phyloP scores from a whole-genome alignment of 1,140 invertebrate species.

The Asobara japonica region DNA sequence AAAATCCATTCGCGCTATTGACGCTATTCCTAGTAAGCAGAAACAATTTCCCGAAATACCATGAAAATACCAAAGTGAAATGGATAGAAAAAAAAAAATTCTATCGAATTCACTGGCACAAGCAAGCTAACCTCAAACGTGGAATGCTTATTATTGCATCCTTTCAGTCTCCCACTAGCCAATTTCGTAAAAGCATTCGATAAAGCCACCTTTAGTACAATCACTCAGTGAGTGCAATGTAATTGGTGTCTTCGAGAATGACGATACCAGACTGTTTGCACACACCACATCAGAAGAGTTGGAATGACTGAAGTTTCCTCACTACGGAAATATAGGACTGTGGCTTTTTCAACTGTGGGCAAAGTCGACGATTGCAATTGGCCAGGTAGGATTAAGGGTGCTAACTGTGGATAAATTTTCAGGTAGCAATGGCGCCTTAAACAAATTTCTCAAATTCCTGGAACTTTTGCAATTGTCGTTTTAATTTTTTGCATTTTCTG shows the following conservation, averaged over 20 bases:
- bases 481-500: too few species aligned
- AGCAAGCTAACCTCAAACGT: background rate
- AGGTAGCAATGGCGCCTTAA: too few species aligned
- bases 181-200: slow-evolving; percentile 2
- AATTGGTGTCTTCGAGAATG: slow-evolving; percentile 7
- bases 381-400: too few species aligned
- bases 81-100: background rate
- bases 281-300: background rate
- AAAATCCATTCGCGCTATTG: too few species aligned
- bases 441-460: too few species aligned
- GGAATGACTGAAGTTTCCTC: background rate
- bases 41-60: background rate
- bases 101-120: background rate
- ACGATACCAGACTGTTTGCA: background rate
- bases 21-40: too few species aligned
- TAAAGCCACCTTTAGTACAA: slow-evolving; percentile 5
- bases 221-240: background rate
- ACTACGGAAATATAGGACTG: too few species aligned
- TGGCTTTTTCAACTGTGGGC: too few species aligned
- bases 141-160: slow-evolving; percentile 15
- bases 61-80: background rate
- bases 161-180: background rate
- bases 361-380: too few species aligned
- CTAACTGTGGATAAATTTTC: too few species aligned
- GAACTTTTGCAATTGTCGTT: too few species aligned